Conservation (phyloP, 2,888 invertebrate species). For the Campoplex nolae region DNA sequence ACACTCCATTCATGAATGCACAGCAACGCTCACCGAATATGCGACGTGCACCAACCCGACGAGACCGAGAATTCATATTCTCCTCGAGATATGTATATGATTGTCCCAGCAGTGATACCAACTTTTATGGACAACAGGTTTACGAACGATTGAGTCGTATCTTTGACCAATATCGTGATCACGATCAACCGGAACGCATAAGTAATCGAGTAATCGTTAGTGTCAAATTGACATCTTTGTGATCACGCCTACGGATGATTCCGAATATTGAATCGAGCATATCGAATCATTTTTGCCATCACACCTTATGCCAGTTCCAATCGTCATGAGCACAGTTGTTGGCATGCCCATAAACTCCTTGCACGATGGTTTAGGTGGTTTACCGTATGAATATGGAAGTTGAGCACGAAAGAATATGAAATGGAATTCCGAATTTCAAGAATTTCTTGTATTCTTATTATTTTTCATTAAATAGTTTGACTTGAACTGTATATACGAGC, state of each 20-base stretch:
- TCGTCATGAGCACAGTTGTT: not conserved
- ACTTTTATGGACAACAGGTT: not conserved
- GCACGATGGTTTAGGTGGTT: not conserved
- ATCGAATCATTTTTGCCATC: not conserved
- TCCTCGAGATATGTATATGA: not conserved
- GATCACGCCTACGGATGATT: conserved; percentile 53
- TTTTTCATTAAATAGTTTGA: not conserved
- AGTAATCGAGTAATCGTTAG: conserved; percentile 29
- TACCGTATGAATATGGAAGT: not conserved
- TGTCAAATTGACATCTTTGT: conserved; percentile 38
- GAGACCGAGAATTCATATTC: conserved; percentile 26
- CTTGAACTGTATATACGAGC: not conserved
- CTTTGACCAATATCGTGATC: conserved; percentile 26
- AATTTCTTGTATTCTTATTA: not conserved
- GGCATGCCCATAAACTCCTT: not conserved
- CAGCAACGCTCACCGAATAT: not conserved
- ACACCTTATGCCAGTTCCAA: too few species aligned
- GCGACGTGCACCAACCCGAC: not conserved
- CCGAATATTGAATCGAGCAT: conserved; percentile 1
- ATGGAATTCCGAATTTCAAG: not conserved
- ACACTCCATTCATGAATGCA: conserved; percentile 77
- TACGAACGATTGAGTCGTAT: conserved; percentile 49
- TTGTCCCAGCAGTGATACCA: not conserved
- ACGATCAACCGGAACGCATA: conserved; percentile 5
- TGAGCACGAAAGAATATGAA: too few species aligned